These are phyloP conservation scores for Girardia tigrina DNA, from an alignment of 2,888 invertebrate species.

Conservation along the genomic window DNA sequence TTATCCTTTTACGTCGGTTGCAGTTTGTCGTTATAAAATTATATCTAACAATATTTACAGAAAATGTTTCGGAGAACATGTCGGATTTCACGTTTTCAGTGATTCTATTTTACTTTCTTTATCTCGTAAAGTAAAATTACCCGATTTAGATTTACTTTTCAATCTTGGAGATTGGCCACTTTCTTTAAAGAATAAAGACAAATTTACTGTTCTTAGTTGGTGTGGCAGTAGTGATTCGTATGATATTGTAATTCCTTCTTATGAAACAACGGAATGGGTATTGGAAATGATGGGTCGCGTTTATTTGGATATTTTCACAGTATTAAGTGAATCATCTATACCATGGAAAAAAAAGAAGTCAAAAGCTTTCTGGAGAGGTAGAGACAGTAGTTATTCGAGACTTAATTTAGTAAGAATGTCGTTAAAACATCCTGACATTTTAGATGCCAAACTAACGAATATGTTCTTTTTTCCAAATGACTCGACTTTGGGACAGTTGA, in stretches of 20 bases:
- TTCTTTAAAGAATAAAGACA: conserved; percentile 45
- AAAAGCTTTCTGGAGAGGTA: conserved; percentile 75
- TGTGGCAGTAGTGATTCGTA: conserved; percentile 71
- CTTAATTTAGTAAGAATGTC: conserved; percentile 68
- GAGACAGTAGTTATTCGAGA: conserved; percentile 73
- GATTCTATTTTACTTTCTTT: conserved; percentile 72
- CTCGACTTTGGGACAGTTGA: conserved; percentile 69
- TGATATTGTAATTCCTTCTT: conserved; percentile 85
- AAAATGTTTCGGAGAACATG: conserved; percentile 31
- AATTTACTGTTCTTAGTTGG: conserved; percentile 79
- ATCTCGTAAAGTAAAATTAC: conserved; percentile 63
- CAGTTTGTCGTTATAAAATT: conserved; percentile 75
- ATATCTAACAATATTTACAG: conserved; percentile 58
- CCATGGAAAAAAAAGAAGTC: conserved; percentile 53
- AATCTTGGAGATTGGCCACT: conserved; percentile 94
- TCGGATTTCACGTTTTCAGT: conserved; percentile 82
- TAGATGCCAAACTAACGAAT: conserved; percentile 80
- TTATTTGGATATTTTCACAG: conserved; percentile 38
- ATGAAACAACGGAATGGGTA: conserved; percentile 79
- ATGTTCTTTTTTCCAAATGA: conserved; percentile 84
- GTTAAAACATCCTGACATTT: conserved; percentile 61
- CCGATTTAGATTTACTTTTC: conserved; percentile 73
- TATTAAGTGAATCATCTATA: neutral
- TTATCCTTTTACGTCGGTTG: conserved; percentile 60
- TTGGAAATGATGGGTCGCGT: conserved; percentile 82